Evolutionary conservation across 2,113 vertebrate genomes (phyloP).

Genomic region (Etheostoma spectabile): DNA sequence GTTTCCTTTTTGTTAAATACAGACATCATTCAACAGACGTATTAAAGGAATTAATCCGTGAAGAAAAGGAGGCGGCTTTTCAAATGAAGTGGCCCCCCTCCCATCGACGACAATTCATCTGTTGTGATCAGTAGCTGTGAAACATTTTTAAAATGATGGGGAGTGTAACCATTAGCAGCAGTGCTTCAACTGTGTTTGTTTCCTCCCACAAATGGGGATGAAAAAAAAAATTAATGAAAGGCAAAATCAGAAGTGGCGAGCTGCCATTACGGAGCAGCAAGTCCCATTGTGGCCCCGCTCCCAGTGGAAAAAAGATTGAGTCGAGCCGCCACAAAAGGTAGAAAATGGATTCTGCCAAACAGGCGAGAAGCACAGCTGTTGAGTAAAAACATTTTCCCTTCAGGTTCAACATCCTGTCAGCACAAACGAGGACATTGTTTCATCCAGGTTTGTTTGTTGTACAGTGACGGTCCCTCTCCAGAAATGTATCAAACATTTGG

Average conservation of each 20-base stretch:
- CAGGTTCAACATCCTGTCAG: constrained; percentile 10
- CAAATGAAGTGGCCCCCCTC: not conserved
- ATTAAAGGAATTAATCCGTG: not conserved
- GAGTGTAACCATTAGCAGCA: not conserved
- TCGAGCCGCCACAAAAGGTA: constrained; percentile 13
- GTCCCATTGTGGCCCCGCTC: constrained; percentile 17
- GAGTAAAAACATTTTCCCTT: constrained; percentile 3
- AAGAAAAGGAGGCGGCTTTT: not conserved
- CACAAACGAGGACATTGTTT: not conserved
- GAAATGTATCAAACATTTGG: no score
- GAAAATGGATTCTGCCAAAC: constrained; percentile 26
- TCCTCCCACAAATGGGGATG: not conserved
- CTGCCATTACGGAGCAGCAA: constrained; percentile 23
- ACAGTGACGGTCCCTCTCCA: not conserved
- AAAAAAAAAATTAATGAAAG: constrained; percentile 40
- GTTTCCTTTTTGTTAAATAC: not conserved
- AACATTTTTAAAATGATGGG: not conserved
- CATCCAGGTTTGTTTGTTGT: not conserved
- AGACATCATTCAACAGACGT: not conserved
- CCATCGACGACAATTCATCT: not conserved
- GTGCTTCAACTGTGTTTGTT: constrained; percentile 11
- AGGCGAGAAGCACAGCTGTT: constrained; percentile 14
- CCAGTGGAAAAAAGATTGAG: constrained; percentile 12
- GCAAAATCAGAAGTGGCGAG: constrained; percentile 25
- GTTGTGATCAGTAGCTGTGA: not conserved